phyloP scores from a whole-genome alignment of 2,113 vertebrate species.

The Maccullochella peelii region DNA sequence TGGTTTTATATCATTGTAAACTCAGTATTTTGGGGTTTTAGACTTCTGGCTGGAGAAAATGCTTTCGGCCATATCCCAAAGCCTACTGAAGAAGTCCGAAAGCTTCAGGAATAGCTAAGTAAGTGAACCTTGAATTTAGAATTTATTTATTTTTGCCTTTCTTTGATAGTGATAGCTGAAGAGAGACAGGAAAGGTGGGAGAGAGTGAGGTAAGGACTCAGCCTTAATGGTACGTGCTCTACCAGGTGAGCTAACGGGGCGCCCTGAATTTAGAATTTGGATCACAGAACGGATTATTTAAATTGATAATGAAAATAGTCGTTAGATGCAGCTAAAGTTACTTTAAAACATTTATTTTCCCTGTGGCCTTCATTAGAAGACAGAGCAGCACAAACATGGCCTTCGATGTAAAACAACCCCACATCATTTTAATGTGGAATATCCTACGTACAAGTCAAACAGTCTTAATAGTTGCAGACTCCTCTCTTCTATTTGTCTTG shows the following conservation, averaged over 20 bases:
- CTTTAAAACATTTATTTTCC: neutral
- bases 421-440: neutral
- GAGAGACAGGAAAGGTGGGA: too few species aligned
- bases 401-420: neutral
- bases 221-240: too few species aligned
- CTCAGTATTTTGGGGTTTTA: neutral
- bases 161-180: too few species aligned
- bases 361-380: neutral
- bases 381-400: neutral
- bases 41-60: neutral
- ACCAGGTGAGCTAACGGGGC: too few species aligned
- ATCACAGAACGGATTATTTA: neutral
- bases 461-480: neutral
- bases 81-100: neutral
- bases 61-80: neutral
- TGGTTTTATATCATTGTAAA: neutral
- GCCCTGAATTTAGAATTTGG: neutral
- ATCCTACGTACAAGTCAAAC: neutral
- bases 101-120: neutral
- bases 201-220: too few species aligned
- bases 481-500: constrained; percentile 24
- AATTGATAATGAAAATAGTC: neutral
- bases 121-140: neutral
- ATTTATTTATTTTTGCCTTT: too few species aligned
- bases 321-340: neutral